phyloP scores from a whole-genome alignment of 2,888 invertebrate genomes.

The Drosophila pseudotalamancana region DNA sequence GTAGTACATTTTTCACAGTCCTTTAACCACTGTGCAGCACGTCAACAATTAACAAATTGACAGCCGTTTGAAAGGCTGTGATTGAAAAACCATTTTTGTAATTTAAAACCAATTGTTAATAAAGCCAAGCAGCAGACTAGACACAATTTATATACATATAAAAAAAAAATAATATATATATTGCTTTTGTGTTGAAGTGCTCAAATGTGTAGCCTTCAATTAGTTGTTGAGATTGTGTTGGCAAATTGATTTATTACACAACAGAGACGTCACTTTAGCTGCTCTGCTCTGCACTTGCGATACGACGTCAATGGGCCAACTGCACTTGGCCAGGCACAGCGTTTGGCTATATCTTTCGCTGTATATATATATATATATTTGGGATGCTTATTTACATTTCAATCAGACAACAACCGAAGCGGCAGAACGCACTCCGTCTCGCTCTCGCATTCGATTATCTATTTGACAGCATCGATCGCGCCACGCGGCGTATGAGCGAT shows the following conservation, averaged over 20 bases:
- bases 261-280: constrained; percentile 33
- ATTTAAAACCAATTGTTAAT: constrained; percentile 68
- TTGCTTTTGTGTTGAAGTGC: background rate
- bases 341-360: constrained; percentile 4
- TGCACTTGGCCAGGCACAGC: constrained; percentile 37
- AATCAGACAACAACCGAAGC: constrained; percentile 49
- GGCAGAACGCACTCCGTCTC: constrained; percentile 19
- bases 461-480: constrained; percentile 47
- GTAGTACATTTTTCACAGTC: background rate
- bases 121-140: constrained; percentile 26
- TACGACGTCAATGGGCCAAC: constrained; percentile 45
- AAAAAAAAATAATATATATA: constrained; percentile 6
- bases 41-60: constrained; percentile 46
- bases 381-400: constrained; percentile 67
- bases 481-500: constrained; percentile 69
- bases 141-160: constrained; percentile 20
- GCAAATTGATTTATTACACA: constrained; percentile 61
- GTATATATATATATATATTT: constrained; percentile 46
- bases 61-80: constrained; percentile 33
- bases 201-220: constrained; percentile 39
- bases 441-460: constrained; percentile 19
- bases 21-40: constrained; percentile 39
- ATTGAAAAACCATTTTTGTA: constrained; percentile 54
- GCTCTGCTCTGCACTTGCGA: constrained; percentile 35
- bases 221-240: constrained; percentile 11